Percentiles rank a stretch among this genome's conserved stretches.
Conservation (phyloP, 2,113 vertebrate genomes). For the Rhinopomastus cyanomelas region DNA sequence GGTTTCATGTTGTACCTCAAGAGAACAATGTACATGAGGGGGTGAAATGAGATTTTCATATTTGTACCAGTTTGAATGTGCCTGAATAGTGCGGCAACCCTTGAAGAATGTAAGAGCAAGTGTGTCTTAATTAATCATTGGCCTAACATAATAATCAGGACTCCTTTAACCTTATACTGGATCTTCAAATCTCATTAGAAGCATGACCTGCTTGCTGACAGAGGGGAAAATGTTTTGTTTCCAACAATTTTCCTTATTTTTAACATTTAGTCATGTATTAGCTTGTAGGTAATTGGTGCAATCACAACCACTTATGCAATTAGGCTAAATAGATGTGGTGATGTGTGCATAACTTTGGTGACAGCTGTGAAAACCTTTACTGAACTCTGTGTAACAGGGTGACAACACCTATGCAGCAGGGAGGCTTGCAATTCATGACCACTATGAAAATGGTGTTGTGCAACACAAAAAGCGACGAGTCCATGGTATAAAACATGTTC, state of each 20-base stretch:
- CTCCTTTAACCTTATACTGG: background rate
- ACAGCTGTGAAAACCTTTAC: slow-evolving; percentile 23
- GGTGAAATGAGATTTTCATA: background rate
- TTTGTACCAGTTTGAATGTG: background rate
- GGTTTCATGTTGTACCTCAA: too few relatives aligned
- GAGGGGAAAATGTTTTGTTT: background rate
- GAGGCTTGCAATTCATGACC: background rate
- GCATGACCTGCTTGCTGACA: background rate
- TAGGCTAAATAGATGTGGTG: background rate
- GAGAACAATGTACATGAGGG: too few relatives aligned
- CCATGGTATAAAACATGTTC: background rate
- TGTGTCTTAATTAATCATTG: background rate
- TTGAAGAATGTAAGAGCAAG: background rate
- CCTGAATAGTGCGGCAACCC: background rate
- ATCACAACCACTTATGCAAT: slow-evolving; percentile 35
- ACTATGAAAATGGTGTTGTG: background rate
- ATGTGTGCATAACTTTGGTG: background rate
- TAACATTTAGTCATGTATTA: background rate
- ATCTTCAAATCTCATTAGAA: background rate
- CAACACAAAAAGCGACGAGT: slow-evolving; percentile 27
- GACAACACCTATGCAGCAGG: background rate
- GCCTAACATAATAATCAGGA: background rate
- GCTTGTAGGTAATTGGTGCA: background rate
- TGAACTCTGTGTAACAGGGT: background rate
- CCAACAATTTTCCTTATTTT: background rate